Evolutionary conservation across 2,113 vertebrate species (phyloP), one percentile per base, ranked within the genome.

Genomic region (Fregetta grallaria): DNA sequence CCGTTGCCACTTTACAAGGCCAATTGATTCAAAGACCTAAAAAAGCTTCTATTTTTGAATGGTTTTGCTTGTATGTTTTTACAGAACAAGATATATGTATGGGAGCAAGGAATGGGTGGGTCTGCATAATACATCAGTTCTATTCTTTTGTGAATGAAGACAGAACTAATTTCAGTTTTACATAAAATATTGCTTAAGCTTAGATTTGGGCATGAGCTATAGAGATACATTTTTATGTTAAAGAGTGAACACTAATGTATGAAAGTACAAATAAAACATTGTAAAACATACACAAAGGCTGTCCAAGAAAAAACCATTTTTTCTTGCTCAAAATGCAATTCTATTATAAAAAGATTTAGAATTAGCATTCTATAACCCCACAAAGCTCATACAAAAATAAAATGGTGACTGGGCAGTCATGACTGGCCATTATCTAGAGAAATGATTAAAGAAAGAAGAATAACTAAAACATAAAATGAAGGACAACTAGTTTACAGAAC

Each of bases 401-500:
- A 90, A 92, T 49, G 84, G 67, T 92, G 73, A 96, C 59, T 89
- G 53, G 49, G 62, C 32, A 91, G 80, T 89, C 70, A 86, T 92
- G 91, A 89, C 52, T 87, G 62, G 85, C 86, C 38, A 72, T 66
- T 88, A 52, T 84, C 76, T 44, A 59, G 61, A 94, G 47, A 73
- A 94, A 97, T 98, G 96, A 93, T 75, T 94, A 91, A 93, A 96
- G 56, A 85, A 97, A 87, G 91, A 87, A 94, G 44, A 94, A 75
- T 56, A 95, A 95, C 66, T 96, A 86, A 94, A 96, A 98, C 96
- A 98, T 75, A 95, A 95, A 96, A 98, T 97, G 97, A 94, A 98
- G 82, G 88, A 98, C 63, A 72, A 94, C 75, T 95, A 92, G 58
- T 95, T 96, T 97, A 98, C 92, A 96, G 85, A 94, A 97, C 94